Percentiles rank a stretch among this genome's conserved stretches.
Conservation (phyloP, 2,113 vertebrate genomes). For the Conger conger region DNA sequence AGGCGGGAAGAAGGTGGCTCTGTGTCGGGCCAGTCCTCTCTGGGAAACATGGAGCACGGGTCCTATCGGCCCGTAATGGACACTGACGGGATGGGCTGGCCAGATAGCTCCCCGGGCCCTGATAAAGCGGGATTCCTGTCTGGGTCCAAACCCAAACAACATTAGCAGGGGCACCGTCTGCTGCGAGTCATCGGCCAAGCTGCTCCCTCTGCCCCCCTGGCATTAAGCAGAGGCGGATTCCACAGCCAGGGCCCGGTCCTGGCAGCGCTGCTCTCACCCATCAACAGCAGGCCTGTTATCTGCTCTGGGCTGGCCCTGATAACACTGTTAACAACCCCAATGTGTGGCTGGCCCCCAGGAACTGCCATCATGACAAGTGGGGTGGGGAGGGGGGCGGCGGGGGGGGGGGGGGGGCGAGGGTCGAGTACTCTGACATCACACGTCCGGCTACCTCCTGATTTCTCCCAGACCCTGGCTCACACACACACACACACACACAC, state of each 20-base stretch:
- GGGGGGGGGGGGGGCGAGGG: constrained; percentile 33
- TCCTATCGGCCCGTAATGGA: constrained; percentile 50
- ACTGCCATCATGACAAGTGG: constrained; percentile 58
- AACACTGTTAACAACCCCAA: constrained; percentile 71
- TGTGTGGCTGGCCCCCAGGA: constrained; percentile 48
- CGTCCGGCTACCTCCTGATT: constrained; percentile 24
- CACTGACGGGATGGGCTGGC: constrained; percentile 63
- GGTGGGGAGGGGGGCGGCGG: constrained; percentile 33
- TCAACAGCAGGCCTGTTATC: constrained; percentile 63
- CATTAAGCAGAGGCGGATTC: constrained; percentile 69
- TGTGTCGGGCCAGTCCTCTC: constrained; percentile 33
- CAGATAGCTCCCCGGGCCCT: constrained; percentile 65
- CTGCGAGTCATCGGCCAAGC: neutral
- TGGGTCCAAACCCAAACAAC: constrained; percentile 70
- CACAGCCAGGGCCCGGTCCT: constrained; percentile 34
- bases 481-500: neutral
- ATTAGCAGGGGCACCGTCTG: constrained; percentile 33
- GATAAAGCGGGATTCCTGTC: constrained; percentile 72
- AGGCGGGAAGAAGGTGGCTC: constrained; percentile 14
- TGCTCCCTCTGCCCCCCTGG: constrained; percentile 62
- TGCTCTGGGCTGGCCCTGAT: constrained; percentile 64
- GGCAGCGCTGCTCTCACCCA: constrained; percentile 44
- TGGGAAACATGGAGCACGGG: constrained; percentile 49
- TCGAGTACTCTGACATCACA: constrained; percentile 60
- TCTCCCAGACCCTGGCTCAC: constrained; percentile 20